phyloP scores from a whole-genome alignment of 2,888 invertebrate species.

The Drosophila paramelanica region DNA sequence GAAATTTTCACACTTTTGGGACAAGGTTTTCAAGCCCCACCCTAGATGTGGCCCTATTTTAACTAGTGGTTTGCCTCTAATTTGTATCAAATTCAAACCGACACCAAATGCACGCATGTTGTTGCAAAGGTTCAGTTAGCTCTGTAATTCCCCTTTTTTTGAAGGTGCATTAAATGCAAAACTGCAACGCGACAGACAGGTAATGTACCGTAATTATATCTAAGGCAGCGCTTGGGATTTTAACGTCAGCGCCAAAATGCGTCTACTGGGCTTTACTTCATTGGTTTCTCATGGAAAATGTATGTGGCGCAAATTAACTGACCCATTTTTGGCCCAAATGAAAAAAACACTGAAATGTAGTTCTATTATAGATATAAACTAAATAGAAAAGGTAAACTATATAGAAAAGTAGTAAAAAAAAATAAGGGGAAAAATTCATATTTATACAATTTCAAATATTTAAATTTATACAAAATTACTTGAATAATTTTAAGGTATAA shows the following conservation, averaged over 20 bases:
- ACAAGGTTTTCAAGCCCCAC: slow-evolving; percentile 32
- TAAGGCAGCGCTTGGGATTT: slow-evolving; percentile 31
- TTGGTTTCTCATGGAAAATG: slow-evolving; percentile 6
- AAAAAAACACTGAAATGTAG: no score
- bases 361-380: no score
- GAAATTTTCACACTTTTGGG: slow-evolving; percentile 51
- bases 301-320: not conserved
- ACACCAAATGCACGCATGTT: slow-evolving; percentile 19
- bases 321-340: not conserved
- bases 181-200: slow-evolving; percentile 11
- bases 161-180: slow-evolving; percentile 29
- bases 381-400: no score
- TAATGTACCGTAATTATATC: slow-evolving; percentile 46
- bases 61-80: slow-evolving; percentile 33
- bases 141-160: slow-evolving; percentile 5
- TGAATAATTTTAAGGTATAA: no score
- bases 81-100: slow-evolving; percentile 39
- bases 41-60: slow-evolving; percentile 22
- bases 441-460: no score
- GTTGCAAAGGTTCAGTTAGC: slow-evolving; percentile 43
- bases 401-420: not conserved
- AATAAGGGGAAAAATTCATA: no score
- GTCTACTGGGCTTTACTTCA: not conserved
- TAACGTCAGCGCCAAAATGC: slow-evolving; percentile 23
- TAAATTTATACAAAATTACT: no score